Base-by-base conservation (phyloP, 1,140 invertebrate genomes). In the Aphelenchoides besseyi region DNA sequence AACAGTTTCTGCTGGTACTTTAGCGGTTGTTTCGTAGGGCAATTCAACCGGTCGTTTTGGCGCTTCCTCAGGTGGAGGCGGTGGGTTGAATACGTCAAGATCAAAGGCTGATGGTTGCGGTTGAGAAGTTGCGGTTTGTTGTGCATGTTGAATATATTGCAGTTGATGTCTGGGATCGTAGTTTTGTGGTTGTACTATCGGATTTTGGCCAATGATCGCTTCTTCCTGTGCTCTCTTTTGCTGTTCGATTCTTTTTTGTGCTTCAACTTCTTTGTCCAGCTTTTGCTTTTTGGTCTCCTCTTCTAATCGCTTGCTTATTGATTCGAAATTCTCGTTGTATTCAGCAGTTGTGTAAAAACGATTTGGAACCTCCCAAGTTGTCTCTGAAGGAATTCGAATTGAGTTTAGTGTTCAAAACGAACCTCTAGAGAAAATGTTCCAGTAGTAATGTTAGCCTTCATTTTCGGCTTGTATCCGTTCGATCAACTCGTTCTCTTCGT, bases 371-470 rank as follows among this genome's bases (percentile, higher is more conserved):
- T 82, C 83, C 85, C 85, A 86, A 18, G 75, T 69, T 33, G 84
- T 80, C 61, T 82, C 85, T 85, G 57, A 32, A 74, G 48, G 36
- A n/a, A n/a, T n/a, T 28, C 12, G 16, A 16, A 61, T 16, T n/a
- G 57, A 16, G 57, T 53, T 16, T n/a, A n/a, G n/a, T n/a, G 57
- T 18, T n/a, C 57, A 61, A 61, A 61, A 9, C 77, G 63, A 85
- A 90, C 91, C 91, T 87, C 90, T 90, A n/a, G 90, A 91, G 74
- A 89, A 87, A 26, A 88, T 89, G 84, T 92, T 90, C 90, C 91
- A 92, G 77, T 91, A 93, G 83, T 92, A 92, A 5, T 88, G 88
- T 70, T 89, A 87, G 16, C 90, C 91, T 76, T 91, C 89, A 57
- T 88, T 87, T 64, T 87, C 88, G 0, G 89, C 89, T 79, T 92